phyloP scores from a whole-genome alignment of 2,888 invertebrate genomes.

The Oscheius sp. region DNA sequence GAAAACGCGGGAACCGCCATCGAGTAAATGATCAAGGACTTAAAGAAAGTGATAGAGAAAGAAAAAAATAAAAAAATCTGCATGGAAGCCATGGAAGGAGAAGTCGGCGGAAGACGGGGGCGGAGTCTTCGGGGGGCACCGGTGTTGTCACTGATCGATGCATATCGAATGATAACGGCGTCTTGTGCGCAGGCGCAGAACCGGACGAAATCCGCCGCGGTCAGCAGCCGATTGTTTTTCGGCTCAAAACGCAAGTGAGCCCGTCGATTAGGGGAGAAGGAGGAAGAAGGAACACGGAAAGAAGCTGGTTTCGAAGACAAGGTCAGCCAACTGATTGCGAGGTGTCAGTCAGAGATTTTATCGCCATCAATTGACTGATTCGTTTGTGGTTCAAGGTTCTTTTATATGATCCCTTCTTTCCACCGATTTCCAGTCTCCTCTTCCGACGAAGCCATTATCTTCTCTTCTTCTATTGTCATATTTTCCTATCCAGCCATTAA shows the following conservation, averaged over 20 bases:
- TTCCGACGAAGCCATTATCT: too few relatives aligned
- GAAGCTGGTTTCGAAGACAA: not conserved
- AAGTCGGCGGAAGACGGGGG: conserved; percentile 6
- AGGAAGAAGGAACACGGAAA: not conserved
- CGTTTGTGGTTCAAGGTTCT: too few relatives aligned
- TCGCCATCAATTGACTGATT: too few relatives aligned
- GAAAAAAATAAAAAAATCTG: conserved; percentile 11
- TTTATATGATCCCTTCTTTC: too few relatives aligned
- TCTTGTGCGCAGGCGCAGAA: conserved; percentile 11
- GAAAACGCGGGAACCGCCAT: not conserved
- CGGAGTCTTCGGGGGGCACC: too few relatives aligned
- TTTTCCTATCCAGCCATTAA: too few relatives aligned
- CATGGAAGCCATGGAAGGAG: not conserved
- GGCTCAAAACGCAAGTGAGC: conserved; percentile 10
- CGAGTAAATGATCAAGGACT: not conserved
- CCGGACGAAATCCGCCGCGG: conserved; percentile 13
- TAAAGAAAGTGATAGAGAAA: conserved; percentile 19
- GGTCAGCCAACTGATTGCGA: not conserved
- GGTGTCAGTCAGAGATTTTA: conserved; percentile 3
- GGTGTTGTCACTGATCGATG: conserved; percentile 19
- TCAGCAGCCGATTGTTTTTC: conserved; percentile 17
- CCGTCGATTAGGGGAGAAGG: conserved; percentile 1
- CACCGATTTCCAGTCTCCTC: too few relatives aligned
- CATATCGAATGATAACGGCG: conserved; percentile 24
- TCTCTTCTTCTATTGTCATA: too few relatives aligned